A percentile compares a stretch with the other conserved stretches of the same genome.
These are phyloP conservation scores for Patella pellucida DNA, from an alignment of 2,888 invertebrate species.

Conservation along the genomic window DNA sequence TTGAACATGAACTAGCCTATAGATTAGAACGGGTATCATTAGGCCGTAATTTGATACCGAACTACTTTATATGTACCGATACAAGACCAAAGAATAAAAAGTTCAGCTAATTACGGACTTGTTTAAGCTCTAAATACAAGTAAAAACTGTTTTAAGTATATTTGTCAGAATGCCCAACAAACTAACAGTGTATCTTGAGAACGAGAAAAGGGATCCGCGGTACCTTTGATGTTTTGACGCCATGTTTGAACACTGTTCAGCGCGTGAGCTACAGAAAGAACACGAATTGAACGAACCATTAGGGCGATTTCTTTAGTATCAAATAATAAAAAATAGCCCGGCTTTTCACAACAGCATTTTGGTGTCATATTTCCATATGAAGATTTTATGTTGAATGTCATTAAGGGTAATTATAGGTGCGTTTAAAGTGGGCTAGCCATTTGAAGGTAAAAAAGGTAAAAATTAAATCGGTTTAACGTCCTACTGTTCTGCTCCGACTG, in stretches of 20 bases:
- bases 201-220: not conserved
- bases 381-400: not conserved
- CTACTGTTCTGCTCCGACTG: too few relatives aligned
- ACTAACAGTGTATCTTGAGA: not conserved
- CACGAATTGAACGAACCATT: not conserved
- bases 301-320: not conserved
- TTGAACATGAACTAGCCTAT: too few relatives aligned
- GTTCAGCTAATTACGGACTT: too few relatives aligned
- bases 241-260: slow-evolving; percentile 1
- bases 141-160: too few relatives aligned
- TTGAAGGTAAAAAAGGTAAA: too few relatives aligned
- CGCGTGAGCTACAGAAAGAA: not conserved
- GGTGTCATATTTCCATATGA: slow-evolving; percentile 3
- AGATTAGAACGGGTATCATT: too few relatives aligned
- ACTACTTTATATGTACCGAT: too few relatives aligned
- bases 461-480: too few relatives aligned
- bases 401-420: not conserved
- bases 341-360: slow-evolving; percentile 5
- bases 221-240: not conserved
- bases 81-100: too few relatives aligned
- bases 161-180: too few relatives aligned
- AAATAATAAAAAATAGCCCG: not conserved
- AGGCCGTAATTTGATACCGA: too few relatives aligned
- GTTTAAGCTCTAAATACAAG: too few relatives aligned
- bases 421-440: not conserved